A percentile compares a stretch with the other conserved stretches of the same genome.
phyloP scores from a whole-genome alignment of 2,113 vertebrate species.

The Podiceps cristatus region DNA sequence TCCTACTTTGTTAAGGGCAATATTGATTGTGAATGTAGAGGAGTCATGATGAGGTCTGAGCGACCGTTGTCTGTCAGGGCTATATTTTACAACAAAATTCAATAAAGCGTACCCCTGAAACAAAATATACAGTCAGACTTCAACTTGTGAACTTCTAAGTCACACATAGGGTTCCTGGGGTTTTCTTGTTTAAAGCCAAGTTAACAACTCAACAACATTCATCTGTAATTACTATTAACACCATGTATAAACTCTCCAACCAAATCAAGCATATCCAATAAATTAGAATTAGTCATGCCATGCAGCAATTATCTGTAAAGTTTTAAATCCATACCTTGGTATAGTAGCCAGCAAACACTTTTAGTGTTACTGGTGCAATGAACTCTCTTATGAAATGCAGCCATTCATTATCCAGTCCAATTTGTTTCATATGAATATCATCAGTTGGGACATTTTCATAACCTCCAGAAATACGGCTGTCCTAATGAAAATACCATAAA shows the following conservation, averaged over 20 bases:
- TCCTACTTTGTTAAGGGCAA: constrained; percentile 94
- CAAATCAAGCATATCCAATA: neutral
- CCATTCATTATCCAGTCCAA: constrained; percentile 92
- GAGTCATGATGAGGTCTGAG: constrained; percentile 94
- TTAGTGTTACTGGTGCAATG: constrained; percentile 93
- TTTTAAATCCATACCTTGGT: constrained; percentile 85
- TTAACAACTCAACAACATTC: neutral
- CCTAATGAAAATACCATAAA: constrained; percentile 75
- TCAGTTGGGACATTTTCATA: constrained; percentile 98
- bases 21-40: constrained; percentile 98
- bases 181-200: neutral
- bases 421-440: constrained; percentile 98
- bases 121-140: neutral
- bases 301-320: neutral
- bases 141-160: neutral
- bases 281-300: neutral
- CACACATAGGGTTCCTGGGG: neutral
- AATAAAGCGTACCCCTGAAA: constrained; percentile 88
- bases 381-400: constrained; percentile 97
- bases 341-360: constrained; percentile 97
- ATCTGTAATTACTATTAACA: neutral
- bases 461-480: constrained; percentile 93
- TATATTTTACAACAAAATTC: constrained; percentile 99
- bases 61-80: constrained; percentile 87
- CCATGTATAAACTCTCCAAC: neutral